A percentile compares a stretch with the other conserved stretches of the same genome.
phyloP scores from a whole-genome alignment of 2,888 invertebrate genomes.

The Mycalesis mineus region DNA sequence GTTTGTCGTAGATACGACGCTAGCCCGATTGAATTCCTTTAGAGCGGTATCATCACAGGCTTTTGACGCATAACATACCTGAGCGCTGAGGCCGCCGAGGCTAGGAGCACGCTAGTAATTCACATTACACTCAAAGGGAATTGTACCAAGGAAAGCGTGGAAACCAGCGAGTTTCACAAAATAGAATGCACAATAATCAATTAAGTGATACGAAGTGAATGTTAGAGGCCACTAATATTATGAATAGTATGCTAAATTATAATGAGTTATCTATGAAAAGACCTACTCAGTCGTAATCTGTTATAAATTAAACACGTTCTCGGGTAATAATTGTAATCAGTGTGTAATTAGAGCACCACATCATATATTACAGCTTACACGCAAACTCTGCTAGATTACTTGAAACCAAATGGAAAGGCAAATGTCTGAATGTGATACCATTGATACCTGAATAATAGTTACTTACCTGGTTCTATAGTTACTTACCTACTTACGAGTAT shows the following conservation, averaged over 20 bases:
- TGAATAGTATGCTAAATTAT: too few species aligned
- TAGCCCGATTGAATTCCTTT: slow-evolving; percentile 1
- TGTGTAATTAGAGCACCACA: slow-evolving; percentile 3
- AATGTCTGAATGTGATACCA: too few species aligned
- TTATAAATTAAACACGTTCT: not conserved
- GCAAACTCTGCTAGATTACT: not conserved
- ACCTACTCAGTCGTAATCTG: not conserved
- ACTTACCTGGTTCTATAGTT: too few species aligned
- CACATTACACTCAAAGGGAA: not conserved
- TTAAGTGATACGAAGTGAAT: too few species aligned
- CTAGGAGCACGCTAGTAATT: not conserved
- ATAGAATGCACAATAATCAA: too few species aligned
- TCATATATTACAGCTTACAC: not conserved
- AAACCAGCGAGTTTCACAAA: not conserved
- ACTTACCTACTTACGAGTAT: too few species aligned
- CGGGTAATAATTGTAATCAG: slow-evolving; percentile 5
- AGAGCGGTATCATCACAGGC: slow-evolving; percentile 1
- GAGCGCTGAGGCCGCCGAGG: not conserved
- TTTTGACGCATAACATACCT: not conserved
- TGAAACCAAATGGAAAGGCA: too few species aligned
- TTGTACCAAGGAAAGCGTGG: not conserved
- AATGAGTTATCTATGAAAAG: not conserved
- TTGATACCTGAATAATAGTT: too few species aligned
- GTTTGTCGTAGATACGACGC: not conserved
- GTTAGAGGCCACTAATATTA: too few species aligned